phyloP scores from a whole-genome alignment of 2,888 invertebrate species.

The Melipona bicolor region DNA sequence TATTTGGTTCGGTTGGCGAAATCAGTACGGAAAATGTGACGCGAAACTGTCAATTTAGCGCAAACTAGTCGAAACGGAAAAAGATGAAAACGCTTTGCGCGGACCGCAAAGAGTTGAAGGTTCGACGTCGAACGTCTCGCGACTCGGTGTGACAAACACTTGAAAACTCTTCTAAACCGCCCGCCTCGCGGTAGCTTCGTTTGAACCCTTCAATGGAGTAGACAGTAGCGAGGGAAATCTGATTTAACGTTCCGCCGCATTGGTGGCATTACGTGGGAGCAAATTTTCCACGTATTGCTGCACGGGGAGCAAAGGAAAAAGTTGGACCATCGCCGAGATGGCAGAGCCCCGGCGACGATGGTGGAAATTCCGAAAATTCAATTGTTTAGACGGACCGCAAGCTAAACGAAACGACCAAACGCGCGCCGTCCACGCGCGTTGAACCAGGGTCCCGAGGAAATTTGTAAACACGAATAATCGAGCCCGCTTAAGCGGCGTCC shows the following conservation, averaged over 20 bases:
- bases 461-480: conserved; percentile 50
- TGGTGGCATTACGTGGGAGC: not conserved
- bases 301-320: not conserved
- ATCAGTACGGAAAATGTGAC: too few relatives aligned
- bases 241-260: too few relatives aligned
- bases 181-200: not conserved
- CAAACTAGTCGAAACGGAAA: too few relatives aligned
- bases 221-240: not conserved
- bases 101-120: too few relatives aligned
- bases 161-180: not conserved
- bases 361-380: conserved; percentile 2
- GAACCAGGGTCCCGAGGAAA: conserved; percentile 20
- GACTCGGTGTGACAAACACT: not conserved
- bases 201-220: not conserved
- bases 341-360: not conserved
- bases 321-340: not conserved
- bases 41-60: too few relatives aligned
- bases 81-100: too few relatives aligned
- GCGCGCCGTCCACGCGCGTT: not conserved
- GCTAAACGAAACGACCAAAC: conserved; percentile 12
- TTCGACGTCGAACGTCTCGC: not conserved
- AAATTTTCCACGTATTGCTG: not conserved
- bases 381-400: conserved; percentile 14
- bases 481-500: conserved; percentile 23
- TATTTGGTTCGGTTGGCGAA: too few relatives aligned